phyloP scores from a whole-genome alignment of 2,888 invertebrate genomes.

The Acholoe squamosa region DNA sequence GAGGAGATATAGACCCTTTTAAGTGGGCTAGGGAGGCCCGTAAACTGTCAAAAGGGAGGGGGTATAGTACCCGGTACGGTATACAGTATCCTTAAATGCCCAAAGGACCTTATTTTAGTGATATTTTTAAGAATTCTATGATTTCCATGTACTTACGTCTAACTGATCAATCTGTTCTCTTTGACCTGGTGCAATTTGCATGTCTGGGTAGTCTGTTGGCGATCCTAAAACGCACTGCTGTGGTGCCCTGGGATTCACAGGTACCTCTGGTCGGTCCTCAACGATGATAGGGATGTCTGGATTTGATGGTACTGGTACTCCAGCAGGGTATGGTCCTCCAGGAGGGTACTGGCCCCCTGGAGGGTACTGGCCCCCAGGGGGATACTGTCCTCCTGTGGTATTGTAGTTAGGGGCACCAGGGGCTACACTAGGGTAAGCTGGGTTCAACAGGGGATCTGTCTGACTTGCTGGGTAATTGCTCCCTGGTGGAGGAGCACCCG shows the following conservation, averaged over 20 bases:
- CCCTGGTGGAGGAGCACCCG: too few species aligned
- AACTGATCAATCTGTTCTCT: conserved; percentile 18
- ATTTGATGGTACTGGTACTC: neutral
- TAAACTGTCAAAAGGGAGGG: neutral
- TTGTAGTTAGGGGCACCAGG: neutral
- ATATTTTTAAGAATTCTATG: too few species aligned
- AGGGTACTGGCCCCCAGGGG: neutral
- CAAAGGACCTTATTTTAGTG: too few species aligned
- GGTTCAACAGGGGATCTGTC: neutral
- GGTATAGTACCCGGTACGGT: neutral
- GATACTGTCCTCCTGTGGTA: neutral
- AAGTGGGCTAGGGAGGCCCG: too few species aligned
- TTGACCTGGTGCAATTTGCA: conserved; percentile 29
- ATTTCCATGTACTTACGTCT: conserved; percentile 5
- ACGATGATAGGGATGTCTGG: neutral
- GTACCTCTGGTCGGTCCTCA: conserved; percentile 10
- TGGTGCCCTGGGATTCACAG: conserved; percentile 8
- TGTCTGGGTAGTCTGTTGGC: neutral
- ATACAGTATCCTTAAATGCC: too few species aligned
- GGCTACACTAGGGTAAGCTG: neutral
- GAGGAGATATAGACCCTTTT: too few species aligned
- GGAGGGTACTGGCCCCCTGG: too few species aligned
- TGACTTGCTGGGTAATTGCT: neutral
- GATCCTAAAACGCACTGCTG: neutral
- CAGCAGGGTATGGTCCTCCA: neutral